These are phyloP conservation scores for Pogona vitticeps DNA, from an alignment of 2,113 vertebrate genomes.

Conservation along the genomic window DNA sequence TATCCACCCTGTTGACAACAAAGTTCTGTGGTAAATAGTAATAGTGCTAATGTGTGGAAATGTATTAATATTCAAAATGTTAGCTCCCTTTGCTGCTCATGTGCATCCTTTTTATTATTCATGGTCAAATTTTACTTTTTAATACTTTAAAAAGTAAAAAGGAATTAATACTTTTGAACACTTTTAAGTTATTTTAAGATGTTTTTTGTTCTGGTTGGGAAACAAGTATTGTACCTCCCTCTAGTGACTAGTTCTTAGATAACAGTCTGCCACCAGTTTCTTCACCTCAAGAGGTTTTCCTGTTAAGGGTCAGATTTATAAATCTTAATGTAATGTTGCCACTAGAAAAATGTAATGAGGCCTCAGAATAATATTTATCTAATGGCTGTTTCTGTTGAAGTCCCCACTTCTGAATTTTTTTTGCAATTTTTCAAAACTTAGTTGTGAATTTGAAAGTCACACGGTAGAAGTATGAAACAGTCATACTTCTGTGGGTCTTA, in stretches of 20 bases:
- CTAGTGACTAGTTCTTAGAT: conserved; percentile 9
- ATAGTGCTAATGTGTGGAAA: not conserved
- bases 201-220: not conserved
- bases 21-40: not conserved
- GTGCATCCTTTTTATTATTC: not conserved
- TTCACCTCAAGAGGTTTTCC: not conserved
- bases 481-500: no score
- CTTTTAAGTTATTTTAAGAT: not conserved
- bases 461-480: not conserved
- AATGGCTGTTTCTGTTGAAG: not conserved
- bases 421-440: not conserved
- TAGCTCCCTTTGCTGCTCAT: not conserved
- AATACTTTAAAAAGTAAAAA: no score
- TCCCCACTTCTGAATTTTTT: not conserved
- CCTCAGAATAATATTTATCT: not conserved
- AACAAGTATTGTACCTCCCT: not conserved
- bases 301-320: not conserved
- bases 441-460: not conserved
- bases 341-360: not conserved
- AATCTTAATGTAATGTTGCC: not conserved
- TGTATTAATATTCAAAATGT: not conserved
- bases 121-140: not conserved
- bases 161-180: not conserved
- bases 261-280: not conserved
- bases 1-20: not conserved